phyloP scores from a whole-genome alignment of 2,113 vertebrate species.

The Chionodraco myersi region DNA sequence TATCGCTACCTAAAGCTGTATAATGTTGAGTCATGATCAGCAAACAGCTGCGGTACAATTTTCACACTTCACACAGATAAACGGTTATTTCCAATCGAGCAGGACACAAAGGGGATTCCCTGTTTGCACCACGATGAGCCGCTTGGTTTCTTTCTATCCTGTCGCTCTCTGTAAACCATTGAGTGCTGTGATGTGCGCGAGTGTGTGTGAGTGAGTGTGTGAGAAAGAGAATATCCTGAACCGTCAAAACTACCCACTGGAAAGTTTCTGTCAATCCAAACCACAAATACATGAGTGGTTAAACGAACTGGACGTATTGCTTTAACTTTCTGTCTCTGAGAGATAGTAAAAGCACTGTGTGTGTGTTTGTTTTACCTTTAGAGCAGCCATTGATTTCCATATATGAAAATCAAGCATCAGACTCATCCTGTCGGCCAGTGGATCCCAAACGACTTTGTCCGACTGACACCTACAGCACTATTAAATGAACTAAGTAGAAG shows the following conservation, averaged over 20 bases:
- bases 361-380: conserved; percentile 10
- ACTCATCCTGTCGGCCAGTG: background rate
- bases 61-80: conserved; percentile 46
- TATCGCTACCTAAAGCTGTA: conserved; percentile 41
- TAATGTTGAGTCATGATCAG: conserved; percentile 60
- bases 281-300: conserved; percentile 38
- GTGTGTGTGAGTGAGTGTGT: background rate
- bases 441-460: no score
- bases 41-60: conserved; percentile 52
- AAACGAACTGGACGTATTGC: conserved; percentile 25
- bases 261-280: conserved; percentile 56
- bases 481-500: no score
- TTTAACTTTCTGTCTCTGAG: conserved; percentile 7
- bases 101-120: conserved; percentile 69
- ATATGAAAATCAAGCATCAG: background rate
- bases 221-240: background rate
- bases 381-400: background rate
- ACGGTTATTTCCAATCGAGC: conserved; percentile 50
- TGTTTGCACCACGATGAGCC: conserved; percentile 17
- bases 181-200: background rate
- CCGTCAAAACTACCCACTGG: conserved; percentile 53
- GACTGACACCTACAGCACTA: no score
- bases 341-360: background rate
- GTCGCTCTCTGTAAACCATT: conserved; percentile 13
- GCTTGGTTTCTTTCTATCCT: conserved; percentile 39